phyloP scores from a whole-genome alignment of 2,797 vertebrate species.

The Valencia hispanica region DNA sequence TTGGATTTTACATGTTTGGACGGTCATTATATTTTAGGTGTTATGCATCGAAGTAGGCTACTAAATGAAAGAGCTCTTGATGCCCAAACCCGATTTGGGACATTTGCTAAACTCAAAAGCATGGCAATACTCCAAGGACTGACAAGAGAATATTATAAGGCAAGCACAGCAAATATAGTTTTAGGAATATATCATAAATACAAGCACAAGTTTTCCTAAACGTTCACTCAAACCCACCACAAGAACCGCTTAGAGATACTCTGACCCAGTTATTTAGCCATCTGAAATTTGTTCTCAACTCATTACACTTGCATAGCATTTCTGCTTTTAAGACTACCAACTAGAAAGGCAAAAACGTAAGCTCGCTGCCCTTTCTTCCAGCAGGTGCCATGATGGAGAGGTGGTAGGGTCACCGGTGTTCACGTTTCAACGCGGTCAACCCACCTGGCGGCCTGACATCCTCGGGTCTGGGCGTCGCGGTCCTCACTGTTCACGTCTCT shows the following conservation, averaged over 20 bases:
- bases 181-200: too few species aligned
- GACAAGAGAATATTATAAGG: neutral
- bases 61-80: too few species aligned
- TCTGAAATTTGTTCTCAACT: too few species aligned
- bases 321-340: too few species aligned
- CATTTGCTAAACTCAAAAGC: neutral
- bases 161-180: neutral
- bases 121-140: neutral
- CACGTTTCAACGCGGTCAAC: too few species aligned
- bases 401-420: neutral
- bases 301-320: too few species aligned
- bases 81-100: neutral
- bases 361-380: neutral
- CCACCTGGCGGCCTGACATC: slow-evolving; percentile 89
- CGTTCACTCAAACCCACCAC: too few species aligned
- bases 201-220: too few species aligned
- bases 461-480: slow-evolving; percentile 75
- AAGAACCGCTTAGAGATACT: neutral
- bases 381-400: too few species aligned
- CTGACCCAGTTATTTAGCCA: too few species aligned
- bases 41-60: neutral
- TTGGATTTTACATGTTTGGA: neutral
- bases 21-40: neutral
- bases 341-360: too few species aligned
- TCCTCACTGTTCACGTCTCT: slow-evolving; percentile 74